Evolutionary conservation across 2,888 invertebrate genomes (phyloP), one percentile per base, ranked within the genome.

Genomic region (Scaptomyza cyrtandrae): DNA sequence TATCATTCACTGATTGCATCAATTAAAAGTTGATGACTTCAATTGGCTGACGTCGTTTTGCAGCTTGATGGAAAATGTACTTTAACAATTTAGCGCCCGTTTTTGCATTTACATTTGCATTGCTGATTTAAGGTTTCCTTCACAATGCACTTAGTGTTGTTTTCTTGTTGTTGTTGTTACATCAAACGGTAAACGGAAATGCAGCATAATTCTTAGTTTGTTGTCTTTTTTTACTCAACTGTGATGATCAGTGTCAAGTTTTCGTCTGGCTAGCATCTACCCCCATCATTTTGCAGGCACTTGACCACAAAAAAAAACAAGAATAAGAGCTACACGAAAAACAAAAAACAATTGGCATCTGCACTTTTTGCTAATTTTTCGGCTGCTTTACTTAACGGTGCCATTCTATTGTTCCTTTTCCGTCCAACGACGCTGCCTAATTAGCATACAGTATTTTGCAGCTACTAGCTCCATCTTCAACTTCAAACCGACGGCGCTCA

Each of bases 191-290:
- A 44, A 71, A 60, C 89, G 86, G 89, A 86, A 79, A 89, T 83
- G 89, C 80, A 82, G 67, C 80, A 77, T 75, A 88, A 86, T 86
- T 86, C 89, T 80, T 65, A 41, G 58, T 50, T 50, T 62, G 72
- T 68, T 75, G 41, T 41, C 74, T 75, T 50, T 27, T n/a, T 16
- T 33, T 13, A 71, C 65, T 71, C 80, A 72, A 82, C 88, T 89
- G 79, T 88, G 89, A 88, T 90, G 90, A 90, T 90, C 90, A 89
- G 89, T 90, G 86, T 90, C 89, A 91, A 91, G 91, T 90, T 90
- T 90, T 90, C 84, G 81, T 81, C 81, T 79, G 59, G 58, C 60
- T 64, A 58, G 27, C 62, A 53, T 46, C 69, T 60, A 72, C 67
- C 62, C 60, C 75, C 71, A 71, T 63, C 72, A 75, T 75, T 75